phyloP scores from a whole-genome alignment of 2,113 vertebrate genomes.

The Poeciliopsis prolifica region DNA sequence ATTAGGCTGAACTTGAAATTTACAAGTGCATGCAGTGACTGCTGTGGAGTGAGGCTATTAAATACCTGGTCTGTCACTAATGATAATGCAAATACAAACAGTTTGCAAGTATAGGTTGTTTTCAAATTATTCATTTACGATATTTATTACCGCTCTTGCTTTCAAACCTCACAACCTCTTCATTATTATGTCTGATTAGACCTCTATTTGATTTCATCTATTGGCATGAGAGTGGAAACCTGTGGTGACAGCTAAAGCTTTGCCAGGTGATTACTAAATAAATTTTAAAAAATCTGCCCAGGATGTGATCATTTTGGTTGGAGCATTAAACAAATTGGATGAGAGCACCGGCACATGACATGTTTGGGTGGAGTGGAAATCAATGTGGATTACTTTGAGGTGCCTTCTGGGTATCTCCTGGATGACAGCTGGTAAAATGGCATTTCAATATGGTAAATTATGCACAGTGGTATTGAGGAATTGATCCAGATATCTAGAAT shows the following conservation, averaged over 20 bases:
- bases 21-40: too few relatives aligned
- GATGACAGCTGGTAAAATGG: conserved; percentile 42
- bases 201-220: conserved; percentile 33
- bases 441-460: conserved; percentile 46
- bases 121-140: conserved; percentile 19
- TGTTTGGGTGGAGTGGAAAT: conserved; percentile 35
- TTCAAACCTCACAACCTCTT: conserved; percentile 17
- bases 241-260: conserved; percentile 9
- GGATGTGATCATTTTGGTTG: conserved; percentile 31
- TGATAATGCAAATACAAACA: not conserved
- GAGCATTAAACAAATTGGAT: conserved; percentile 42
- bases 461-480: conserved; percentile 34
- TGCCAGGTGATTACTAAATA: conserved; percentile 24
- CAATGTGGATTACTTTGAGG: conserved; percentile 48
- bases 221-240: conserved; percentile 12
- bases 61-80: not conserved
- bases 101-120: not conserved
- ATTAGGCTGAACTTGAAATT: not conserved
- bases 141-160: not conserved
- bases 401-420: conserved; percentile 7
- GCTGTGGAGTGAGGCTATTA: not conserved
- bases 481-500: conserved; percentile 23
- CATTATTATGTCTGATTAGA: conserved; percentile 31
- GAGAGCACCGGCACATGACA: conserved; percentile 23
- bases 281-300: conserved; percentile 19